Percentiles rank a stretch among this genome's conserved stretches.
Evolutionary conservation across 2,113 vertebrate species (phyloP).

Genomic region (Pluvialis apricaria): DNA sequence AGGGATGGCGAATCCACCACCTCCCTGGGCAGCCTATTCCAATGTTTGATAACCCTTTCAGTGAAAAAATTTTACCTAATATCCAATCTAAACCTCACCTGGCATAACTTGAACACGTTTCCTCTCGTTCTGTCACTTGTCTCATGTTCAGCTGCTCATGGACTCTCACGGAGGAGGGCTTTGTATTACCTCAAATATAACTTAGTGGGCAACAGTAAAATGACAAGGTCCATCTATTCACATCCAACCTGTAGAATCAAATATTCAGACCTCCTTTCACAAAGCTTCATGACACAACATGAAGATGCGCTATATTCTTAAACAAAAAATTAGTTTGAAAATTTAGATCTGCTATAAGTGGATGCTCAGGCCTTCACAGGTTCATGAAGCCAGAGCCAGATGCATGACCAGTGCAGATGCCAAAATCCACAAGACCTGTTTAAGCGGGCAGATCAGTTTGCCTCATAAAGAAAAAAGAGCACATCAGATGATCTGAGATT

Average conservation of each 20-base stretch:
- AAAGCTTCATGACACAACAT: neutral
- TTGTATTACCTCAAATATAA: neutral
- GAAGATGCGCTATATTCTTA: neutral
- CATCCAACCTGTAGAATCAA: neutral
- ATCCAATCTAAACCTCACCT: no score
- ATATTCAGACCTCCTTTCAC: neutral
- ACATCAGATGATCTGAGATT: neutral
- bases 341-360: neutral
- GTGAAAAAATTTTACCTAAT: no score
- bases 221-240: neutral
- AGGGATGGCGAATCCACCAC: no score
- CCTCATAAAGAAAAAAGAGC: neutral
- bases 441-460: neutral
- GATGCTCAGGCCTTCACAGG: neutral
- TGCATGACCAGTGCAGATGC: neutral
- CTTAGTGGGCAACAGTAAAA: neutral
- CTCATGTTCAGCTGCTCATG: neutral
- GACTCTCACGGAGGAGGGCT: neutral
- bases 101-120: no score
- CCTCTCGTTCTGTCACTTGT: no score
- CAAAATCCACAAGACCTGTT: neutral
- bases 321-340: neutral
- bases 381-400: neutral
- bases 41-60: no score
- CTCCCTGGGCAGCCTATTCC: no score